Conservation (phyloP, 2,888 invertebrate species). For the Apodemia zela region DNA sequence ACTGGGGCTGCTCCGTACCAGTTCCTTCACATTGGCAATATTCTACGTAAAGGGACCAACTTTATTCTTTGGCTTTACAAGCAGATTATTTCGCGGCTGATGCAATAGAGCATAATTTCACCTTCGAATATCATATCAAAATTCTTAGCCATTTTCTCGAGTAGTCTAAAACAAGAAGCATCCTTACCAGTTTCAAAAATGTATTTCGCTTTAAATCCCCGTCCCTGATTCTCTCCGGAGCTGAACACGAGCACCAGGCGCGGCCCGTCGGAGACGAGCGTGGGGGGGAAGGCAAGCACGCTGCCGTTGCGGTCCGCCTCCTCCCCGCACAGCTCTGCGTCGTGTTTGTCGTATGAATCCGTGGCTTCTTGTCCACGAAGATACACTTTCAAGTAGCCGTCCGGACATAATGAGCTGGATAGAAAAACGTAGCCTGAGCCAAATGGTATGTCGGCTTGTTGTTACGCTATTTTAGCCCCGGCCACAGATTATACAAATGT, state of each 20-base stretch:
- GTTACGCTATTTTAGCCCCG: too few species aligned
- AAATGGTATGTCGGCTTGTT: too few species aligned
- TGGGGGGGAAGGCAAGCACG: conserved; percentile 82
- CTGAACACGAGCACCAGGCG: conserved; percentile 97
- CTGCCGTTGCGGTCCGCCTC: conserved; percentile 43
- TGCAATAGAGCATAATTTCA: too few species aligned
- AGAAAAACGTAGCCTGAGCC: too few species aligned
- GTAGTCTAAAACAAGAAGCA: not conserved
- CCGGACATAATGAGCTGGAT: conserved; percentile 84
- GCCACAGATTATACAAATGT: too few species aligned
- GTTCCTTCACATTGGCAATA: too few species aligned
- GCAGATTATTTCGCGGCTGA: too few species aligned
- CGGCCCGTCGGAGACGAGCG: conserved; percentile 94
- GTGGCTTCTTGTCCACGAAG: conserved; percentile 95
- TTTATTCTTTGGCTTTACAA: too few species aligned
- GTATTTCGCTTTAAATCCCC: conserved; percentile 94
- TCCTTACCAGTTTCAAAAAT: conserved; percentile 88
- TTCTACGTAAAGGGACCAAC: too few species aligned
- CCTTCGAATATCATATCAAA: too few species aligned
- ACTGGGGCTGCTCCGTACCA: too few species aligned
- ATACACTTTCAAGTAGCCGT: conserved; percentile 94
- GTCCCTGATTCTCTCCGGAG: conserved; percentile 93
- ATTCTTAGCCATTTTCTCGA: too few species aligned
- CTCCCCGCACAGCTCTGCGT: conserved; percentile 94
- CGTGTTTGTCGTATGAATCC: conserved; percentile 95